A percentile compares a stretch with the other conserved stretches of the same genome.
phyloP scores from a whole-genome alignment of 1,140 invertebrate genomes.

The Bombus cullumanus region DNA sequence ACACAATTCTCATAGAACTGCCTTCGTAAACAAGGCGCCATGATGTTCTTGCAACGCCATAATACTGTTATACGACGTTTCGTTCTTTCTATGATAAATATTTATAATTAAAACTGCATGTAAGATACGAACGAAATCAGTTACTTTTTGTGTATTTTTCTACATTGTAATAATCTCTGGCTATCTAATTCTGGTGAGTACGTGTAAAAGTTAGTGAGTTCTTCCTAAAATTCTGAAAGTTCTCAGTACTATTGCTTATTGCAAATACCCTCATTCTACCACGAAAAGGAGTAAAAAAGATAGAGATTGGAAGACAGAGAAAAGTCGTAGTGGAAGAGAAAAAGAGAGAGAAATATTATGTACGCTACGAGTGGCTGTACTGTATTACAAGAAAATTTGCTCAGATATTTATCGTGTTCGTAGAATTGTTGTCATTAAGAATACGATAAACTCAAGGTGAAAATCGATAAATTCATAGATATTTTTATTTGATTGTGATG shows the following conservation, averaged over 20 bases:
- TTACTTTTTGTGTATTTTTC: not conserved
- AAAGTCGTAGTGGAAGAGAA: conserved; percentile 8
- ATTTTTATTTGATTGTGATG: conserved; percentile 51
- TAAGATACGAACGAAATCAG: conserved; percentile 1
- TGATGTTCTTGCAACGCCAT: conserved; percentile 58
- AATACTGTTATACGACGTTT: conserved; percentile 58
- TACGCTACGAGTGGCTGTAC: conserved; percentile 32
- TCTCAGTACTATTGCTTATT: conserved; percentile 36
- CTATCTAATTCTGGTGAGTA: conserved; percentile 36
- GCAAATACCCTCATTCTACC: conserved; percentile 32
- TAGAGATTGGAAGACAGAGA: conserved; percentile 28
- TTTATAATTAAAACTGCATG: conserved; percentile 21
- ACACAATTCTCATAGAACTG: conserved; percentile 19
- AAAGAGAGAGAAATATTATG: conserved; percentile 37
- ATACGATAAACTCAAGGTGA: conserved; percentile 25
- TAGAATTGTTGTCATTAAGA: conserved; percentile 35
- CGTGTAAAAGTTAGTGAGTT: not conserved
- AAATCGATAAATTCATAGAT: conserved; percentile 42
- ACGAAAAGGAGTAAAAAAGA: conserved; percentile 36
- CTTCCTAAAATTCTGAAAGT: conserved; percentile 31
- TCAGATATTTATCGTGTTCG: conserved; percentile 47
- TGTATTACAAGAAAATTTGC: conserved; percentile 38
- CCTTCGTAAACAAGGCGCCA: conserved; percentile 58
- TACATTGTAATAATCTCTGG: not conserved
- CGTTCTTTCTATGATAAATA: conserved; percentile 46